A percentile compares a stretch with the other conserved stretches of the same genome.
phyloP scores from a whole-genome alignment of 2,113 vertebrate species.

The Sakesphorus luctuosus region DNA sequence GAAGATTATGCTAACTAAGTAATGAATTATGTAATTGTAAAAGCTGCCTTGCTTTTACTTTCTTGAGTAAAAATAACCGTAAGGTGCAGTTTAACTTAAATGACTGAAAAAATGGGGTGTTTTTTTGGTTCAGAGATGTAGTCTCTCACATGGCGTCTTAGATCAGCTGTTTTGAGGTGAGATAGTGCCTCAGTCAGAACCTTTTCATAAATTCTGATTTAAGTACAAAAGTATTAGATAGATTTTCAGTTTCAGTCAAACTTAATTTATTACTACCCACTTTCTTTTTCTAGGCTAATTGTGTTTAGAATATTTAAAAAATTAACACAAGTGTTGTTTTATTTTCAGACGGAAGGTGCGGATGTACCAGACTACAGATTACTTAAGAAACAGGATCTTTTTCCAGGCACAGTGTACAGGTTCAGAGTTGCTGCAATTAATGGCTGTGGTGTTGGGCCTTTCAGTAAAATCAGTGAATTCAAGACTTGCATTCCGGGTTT shows the following conservation, averaged over 20 bases:
- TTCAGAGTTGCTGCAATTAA: conserved; percentile 96
- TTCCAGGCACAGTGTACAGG: conserved; percentile 88
- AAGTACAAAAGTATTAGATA: not conserved
- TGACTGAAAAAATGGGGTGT: not conserved
- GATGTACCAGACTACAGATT: conserved; percentile 84
- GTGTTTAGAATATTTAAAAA: not conserved
- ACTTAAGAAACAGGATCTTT: conserved; percentile 85
- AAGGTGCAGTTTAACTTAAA: not conserved
- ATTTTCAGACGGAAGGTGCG: conserved; percentile 76
- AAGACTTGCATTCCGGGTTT: conserved; percentile 97
- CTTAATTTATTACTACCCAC: not conserved
- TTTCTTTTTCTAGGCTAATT: not conserved
- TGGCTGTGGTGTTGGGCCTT: conserved; percentile 88
- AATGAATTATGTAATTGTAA: not conserved
- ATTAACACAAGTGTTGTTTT: not conserved
- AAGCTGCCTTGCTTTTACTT: not conserved
- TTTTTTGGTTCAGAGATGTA: not conserved
- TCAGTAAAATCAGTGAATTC: conserved; percentile 93
- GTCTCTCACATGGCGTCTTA: not conserved
- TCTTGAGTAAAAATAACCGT: not conserved
- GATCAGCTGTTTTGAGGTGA: not conserved
- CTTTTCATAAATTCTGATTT: not conserved
- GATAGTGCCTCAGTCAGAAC: not conserved
- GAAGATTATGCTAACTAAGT: not conserved
- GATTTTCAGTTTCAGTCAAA: not conserved